Evolutionary conservation across 2,888 invertebrate genomes (phyloP), one percentile per base, ranked within the genome.

Genomic region (Dendrolimus pini): DNA sequence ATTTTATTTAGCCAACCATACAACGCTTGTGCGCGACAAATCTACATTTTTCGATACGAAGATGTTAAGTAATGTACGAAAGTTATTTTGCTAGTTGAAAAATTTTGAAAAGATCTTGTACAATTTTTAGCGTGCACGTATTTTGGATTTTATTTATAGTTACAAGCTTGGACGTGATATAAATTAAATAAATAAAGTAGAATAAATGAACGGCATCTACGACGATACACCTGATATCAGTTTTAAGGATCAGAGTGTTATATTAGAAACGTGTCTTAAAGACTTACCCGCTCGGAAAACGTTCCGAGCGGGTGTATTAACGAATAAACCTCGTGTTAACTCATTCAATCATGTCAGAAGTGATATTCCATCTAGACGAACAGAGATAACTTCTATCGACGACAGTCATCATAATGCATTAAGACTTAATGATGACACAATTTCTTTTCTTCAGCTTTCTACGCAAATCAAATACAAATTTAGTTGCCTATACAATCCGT

Each of bases 1-100:
- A 90, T 90, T 89, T 90, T 89, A 75, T 90, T 90, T 89, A 89
- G 90, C 89, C 56, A 41, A 47, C 85, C 77, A 85, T 83, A 83
- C 83, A 85, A 83, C 82, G 88, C 88, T 87, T 89, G 72, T 80
- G 81, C 80, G 80, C 71, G 65, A 72, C 1, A 61, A 61, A 78
- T 80, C 80, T 75, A 85, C 80, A 81, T 75, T 83, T 80, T 80
- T 76, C 47, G 47, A 69, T 63, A 58, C 55, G 61, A 62, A 1
- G 30, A 54, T n/a, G 12, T 10, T 30, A 55, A 58, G 55, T 55
- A 61, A 59, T 30, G 30, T 64, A 60, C 68, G 78, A 67, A 78
- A 74, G 72, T 88, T 88, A 88, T 89, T 89, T 89, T 89, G 89
- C 89, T 86, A 89, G 75, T 72, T 78, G 75, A 77, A 74, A 79